Evolutionary conservation across 2,113 vertebrate genomes (phyloP).

Genomic region (Pimephales promelas): DNA sequence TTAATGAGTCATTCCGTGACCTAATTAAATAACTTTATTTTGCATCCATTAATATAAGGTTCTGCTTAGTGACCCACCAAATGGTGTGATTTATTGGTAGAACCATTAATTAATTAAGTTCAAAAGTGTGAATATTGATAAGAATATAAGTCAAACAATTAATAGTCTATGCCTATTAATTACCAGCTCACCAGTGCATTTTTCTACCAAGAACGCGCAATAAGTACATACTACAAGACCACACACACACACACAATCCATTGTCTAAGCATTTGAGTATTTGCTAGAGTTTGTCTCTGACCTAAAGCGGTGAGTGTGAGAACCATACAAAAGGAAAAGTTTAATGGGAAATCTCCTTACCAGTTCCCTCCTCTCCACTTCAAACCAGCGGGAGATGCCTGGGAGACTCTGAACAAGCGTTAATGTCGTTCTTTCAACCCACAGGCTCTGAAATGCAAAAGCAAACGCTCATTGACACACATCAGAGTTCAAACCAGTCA

Average conservation of each 20-base stretch:
- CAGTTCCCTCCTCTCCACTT: constrained; percentile 97
- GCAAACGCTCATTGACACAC: constrained; percentile 31
- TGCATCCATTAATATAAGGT: neutral
- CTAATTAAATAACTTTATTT: neutral
- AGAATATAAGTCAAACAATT: neutral
- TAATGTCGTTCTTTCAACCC: constrained; percentile 96
- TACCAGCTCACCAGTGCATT: neutral
- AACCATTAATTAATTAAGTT: neutral
- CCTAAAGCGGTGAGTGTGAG: neutral
- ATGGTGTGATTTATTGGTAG: neutral
- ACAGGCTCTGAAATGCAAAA: constrained; percentile 84
- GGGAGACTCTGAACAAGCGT: constrained; percentile 97
- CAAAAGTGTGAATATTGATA: neutral
- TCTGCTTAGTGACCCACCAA: neutral
- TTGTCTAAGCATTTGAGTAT: neutral
- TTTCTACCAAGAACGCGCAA: neutral
- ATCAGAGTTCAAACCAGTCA: neutral
- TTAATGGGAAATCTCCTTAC: constrained; percentile 74
- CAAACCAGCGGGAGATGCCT: constrained; percentile 99
- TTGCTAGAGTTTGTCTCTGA: neutral
- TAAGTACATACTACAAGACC: neutral
- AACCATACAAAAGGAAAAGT: neutral
- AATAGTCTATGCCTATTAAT: neutral
- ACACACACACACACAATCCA: neutral
- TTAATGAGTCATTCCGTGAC: neutral